Base-by-base conservation (phyloP, 2,888 invertebrate genomes). In the Seladonia tumulorum region DNA sequence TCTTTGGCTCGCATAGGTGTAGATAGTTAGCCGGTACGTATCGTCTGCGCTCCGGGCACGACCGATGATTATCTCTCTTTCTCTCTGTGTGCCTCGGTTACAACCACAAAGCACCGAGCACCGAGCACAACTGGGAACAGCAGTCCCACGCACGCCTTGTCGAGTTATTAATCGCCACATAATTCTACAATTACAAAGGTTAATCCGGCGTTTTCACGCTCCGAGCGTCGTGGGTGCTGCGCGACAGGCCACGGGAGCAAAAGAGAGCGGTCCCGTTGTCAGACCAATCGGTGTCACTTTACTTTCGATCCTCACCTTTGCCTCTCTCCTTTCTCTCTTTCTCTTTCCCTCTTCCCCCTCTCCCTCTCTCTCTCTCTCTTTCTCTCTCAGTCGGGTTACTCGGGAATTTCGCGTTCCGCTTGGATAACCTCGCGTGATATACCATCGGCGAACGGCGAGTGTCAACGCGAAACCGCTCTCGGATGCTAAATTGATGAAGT, bases 141-240 rank as follows among this genome's bases (percentile, higher is more conserved):
- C 91, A 92, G 92, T 91, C 93, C 92, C 93, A 93, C 93, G 92
- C 93, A 91, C 91, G 91, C 92, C 91, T 92, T 89, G 91, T 91
- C 92, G 91, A 90, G 90, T 93, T 93, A 93, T 94, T 94, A 94
- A 94, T 93, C 92, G 92, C 91, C 92, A 88, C 91, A 92, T 93
- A 92, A 94, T 93, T 93, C 90, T 91, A 92, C 92, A 92, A 93
- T 93, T 92, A 92, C 93, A 92, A 92, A 92, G 93, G 92, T 93
- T 92, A 92, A 93, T 91, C 91, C 91, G 90, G 82, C 90, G 92
- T 93, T 94, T 94, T 94, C 93, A 92, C 93, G 93, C 93, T 93
- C 86, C 83, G 89, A 90, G 91, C 90, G 89, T 81, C 85, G 88
- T 88, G 87, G 88, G 89, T 89, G 90, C 90, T 81, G 53, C 57